Conservation (phyloP, 2,888 invertebrate genomes). For the Pachymerium ferrugineum region DNA sequence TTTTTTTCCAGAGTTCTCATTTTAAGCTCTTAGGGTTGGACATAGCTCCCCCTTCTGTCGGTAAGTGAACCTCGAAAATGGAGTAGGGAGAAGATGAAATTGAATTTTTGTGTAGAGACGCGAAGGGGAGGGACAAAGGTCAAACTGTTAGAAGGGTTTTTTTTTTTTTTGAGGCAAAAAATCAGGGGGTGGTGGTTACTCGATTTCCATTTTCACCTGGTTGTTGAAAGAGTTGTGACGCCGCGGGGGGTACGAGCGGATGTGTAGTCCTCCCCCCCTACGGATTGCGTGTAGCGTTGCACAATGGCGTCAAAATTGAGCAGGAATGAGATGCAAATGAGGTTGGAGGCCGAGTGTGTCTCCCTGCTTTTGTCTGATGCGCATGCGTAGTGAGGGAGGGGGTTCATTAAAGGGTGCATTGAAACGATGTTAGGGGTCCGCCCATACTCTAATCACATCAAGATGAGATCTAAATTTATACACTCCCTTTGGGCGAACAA, state of each 20-base stretch:
- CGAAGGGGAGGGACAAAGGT: background rate
- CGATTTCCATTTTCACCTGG: background rate
- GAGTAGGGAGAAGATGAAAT: too few relatives aligned
- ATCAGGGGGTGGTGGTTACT: too few relatives aligned
- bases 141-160: too few relatives aligned
- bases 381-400: background rate
- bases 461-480: constrained; percentile 13
- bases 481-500: background rate
- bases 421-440: background rate
- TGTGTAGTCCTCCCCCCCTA: background rate
- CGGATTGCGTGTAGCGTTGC: background rate
- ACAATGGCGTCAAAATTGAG: constrained; percentile 13
- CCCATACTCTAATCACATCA: background rate
- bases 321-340: constrained; percentile 6
- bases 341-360: background rate
- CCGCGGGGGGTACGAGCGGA: background rate
- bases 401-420: constrained; percentile 9
- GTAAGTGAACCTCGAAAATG: background rate
- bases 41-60: background rate
- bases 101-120: background rate
- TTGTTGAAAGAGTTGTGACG: background rate
- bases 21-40: background rate
- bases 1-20: background rate
- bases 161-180: too few relatives aligned
- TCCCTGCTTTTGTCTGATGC: background rate